phyloP scores from a whole-genome alignment of 1,140 invertebrate genomes.

The Drosophila triauraria region DNA sequence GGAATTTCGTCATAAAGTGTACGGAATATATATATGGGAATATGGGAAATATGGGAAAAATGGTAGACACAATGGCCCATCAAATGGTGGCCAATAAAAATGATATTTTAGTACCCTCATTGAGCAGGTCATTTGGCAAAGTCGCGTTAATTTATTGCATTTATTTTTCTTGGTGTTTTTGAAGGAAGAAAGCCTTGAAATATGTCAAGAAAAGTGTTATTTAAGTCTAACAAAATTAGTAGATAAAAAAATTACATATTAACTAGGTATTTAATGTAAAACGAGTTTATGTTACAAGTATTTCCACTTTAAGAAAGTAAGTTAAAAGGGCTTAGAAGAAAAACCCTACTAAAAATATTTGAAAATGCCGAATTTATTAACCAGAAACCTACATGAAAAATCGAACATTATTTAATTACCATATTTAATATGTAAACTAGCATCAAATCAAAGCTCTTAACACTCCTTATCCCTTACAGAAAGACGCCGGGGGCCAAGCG shows the following conservation, averaged over 20 bases:
- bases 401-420: not conserved
- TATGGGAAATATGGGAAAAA: no score
- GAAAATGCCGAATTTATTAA: no score
- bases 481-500: constrained; percentile 52
- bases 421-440: not conserved
- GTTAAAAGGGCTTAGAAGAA: no score
- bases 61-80: constrained; percentile 11
- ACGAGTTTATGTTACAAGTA: no score
- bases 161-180: no score
- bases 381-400: not conserved
- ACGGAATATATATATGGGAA: not conserved
- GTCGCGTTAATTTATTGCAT: not conserved
- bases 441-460: no score
- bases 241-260: not conserved
- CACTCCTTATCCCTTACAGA: constrained; percentile 36
- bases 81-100: constrained; percentile 11
- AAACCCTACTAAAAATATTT: no score
- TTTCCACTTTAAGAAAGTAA: no score
- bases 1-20: not conserved
- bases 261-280: not conserved
- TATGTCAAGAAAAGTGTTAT: not conserved
- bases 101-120: constrained; percentile 6
- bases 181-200: not conserved
- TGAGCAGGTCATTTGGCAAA: not conserved
- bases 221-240: no score